Conservation (phyloP, 2,113 vertebrate genomes). For the Neotoma lepida region DNA sequence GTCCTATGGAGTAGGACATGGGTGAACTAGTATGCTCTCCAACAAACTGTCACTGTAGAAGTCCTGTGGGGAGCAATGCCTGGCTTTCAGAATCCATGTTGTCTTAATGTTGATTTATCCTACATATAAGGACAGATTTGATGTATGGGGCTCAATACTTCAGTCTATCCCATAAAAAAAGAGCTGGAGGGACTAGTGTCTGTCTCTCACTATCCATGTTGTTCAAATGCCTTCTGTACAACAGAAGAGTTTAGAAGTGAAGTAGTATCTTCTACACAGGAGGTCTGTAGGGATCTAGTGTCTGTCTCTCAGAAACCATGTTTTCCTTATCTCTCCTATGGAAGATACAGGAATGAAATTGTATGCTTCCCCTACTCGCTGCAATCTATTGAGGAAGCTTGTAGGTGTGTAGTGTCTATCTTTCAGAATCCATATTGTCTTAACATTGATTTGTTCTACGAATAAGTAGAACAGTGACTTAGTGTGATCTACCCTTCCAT, state of each 20-base stretch:
- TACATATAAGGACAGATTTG: background rate
- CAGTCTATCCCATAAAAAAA: background rate
- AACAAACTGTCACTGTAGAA: background rate
- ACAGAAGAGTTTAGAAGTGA: background rate
- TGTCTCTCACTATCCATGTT: background rate
- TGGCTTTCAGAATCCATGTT: background rate
- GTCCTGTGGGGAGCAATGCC: background rate
- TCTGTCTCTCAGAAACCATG: background rate
- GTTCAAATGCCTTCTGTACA: background rate
- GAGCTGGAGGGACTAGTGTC: background rate
- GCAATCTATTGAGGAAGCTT: too few relatives aligned
- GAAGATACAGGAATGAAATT: background rate
- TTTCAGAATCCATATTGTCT: background rate
- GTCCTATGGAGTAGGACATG: background rate
- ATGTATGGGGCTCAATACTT: background rate
- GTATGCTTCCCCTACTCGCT: background rate
- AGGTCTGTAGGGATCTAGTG: background rate
- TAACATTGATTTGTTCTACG: background rate
- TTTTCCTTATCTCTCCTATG: background rate
- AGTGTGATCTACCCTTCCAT: background rate
- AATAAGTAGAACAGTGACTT: background rate
- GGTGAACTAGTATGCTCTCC: background rate
- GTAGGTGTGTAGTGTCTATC: background rate
- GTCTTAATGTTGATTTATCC: background rate
- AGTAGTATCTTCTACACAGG: background rate